Evolutionary conservation across 2,888 invertebrate genomes (phyloP).

Genomic region (Limenitis arthemis): DNA sequence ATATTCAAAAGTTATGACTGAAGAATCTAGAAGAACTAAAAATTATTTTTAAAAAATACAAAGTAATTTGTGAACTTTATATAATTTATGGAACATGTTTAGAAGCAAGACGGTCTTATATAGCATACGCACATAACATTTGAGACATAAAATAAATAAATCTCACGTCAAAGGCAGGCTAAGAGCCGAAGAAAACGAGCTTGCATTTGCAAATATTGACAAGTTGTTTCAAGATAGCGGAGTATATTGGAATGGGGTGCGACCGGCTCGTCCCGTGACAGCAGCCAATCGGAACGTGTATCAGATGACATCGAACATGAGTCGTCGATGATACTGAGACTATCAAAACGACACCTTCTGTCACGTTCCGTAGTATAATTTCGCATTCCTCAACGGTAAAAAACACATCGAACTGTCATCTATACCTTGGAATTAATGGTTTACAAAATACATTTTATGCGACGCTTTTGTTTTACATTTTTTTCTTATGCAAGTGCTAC

Average conservation of each 20-base stretch:
- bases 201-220: constrained; percentile 10
- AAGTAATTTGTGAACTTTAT: background rate
- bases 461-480: too few species aligned
- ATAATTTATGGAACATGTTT: background rate
- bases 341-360: constrained; percentile 10
- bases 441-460: too few species aligned
- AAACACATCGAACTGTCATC: too few species aligned
- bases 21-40: background rate
- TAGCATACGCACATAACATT: background rate
- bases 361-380: background rate
- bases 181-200: constrained; percentile 6
- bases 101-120: constrained; percentile 2
- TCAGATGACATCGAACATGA: constrained; percentile 45
- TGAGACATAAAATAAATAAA: constrained; percentile 11
- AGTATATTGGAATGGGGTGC: constrained; percentile 11
- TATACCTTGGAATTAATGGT: too few species aligned
- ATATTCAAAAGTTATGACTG: constrained; percentile 3
- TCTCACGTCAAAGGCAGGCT: constrained; percentile 7
- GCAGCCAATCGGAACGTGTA: constrained; percentile 38
- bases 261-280: constrained; percentile 30
- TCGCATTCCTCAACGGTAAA: background rate
- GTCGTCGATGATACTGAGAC: constrained; percentile 38
- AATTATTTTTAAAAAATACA: background rate
- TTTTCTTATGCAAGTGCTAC: too few species aligned
- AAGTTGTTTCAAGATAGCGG: constrained; percentile 7